phyloP scores from a whole-genome alignment of 2,113 vertebrate species.

The Dipodomys stephensi region DNA sequence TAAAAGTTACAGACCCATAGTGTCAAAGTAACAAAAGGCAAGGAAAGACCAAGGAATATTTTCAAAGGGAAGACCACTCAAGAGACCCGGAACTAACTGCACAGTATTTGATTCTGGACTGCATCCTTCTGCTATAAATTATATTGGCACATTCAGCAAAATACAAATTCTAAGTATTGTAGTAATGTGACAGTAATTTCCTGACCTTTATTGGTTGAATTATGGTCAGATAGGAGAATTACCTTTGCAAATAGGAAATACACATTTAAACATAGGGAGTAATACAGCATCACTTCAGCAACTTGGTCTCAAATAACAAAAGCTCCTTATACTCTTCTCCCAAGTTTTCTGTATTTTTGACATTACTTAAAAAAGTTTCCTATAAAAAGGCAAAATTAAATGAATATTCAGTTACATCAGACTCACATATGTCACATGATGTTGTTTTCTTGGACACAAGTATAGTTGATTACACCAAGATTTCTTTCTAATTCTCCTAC shows the following conservation, averaged over 20 bases:
- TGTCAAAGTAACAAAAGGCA: not conserved
- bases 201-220: not conserved
- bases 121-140: not conserved
- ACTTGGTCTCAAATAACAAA: not conserved
- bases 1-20: slow-evolving; percentile 4
- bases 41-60: not conserved
- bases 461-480: not conserved
- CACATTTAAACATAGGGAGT: not conserved
- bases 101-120: not conserved
- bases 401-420: not conserved
- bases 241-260: not conserved
- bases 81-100: not conserved
- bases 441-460: not conserved
- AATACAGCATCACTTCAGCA: not conserved
- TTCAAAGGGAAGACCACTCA: not conserved
- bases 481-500: slow-evolving; percentile 4
- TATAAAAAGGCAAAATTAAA: slow-evolving; percentile 37
- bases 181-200: not conserved
- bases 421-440: not conserved
- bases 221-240: not conserved
- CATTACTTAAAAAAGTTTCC: slow-evolving; percentile 10
- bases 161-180: no score
- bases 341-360: not conserved
- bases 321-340: not conserved
- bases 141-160: not conserved